Conservation (phyloP, 2,113 vertebrate species). For the Potamarius usumacintae region DNA sequence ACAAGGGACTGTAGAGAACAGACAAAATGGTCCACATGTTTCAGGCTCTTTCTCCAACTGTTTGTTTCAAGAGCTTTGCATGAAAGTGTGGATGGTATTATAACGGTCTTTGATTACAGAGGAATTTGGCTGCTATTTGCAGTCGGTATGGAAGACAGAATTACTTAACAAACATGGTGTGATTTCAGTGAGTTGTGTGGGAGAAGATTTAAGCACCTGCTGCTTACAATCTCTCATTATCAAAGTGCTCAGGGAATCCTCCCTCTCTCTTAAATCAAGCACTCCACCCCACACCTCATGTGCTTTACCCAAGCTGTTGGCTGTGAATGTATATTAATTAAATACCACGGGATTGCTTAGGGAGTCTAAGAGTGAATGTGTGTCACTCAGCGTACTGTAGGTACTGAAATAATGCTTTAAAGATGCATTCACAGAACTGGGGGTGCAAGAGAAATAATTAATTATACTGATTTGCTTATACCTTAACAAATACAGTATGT, state of each 20-base stretch:
- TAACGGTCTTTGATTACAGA: not conserved
- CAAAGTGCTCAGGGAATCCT: constrained; percentile 23
- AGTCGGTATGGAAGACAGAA: not conserved
- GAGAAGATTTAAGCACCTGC: constrained; percentile 17
- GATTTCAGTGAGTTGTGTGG: constrained; percentile 18
- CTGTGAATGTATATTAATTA: constrained; percentile 33
- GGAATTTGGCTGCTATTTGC: not conserved
- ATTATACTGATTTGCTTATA: not conserved
- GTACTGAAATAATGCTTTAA: not conserved
- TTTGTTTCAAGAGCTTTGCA: constrained; percentile 1
- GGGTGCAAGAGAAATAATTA: not conserved
- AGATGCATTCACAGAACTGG: not conserved
- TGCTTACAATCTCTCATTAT: constrained; percentile 38
- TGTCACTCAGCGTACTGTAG: not conserved
- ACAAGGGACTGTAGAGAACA: constrained; percentile 31
- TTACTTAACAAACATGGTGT: constrained; percentile 30
- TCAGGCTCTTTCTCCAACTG: constrained; percentile 27
- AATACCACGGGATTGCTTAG: constrained; percentile 8
- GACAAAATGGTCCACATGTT: constrained; percentile 38
- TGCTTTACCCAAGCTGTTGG: constrained; percentile 6
- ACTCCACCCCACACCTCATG: constrained; percentile 1
- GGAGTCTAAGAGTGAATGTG: not conserved
- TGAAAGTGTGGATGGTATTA: constrained; percentile 22
- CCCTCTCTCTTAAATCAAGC: constrained; percentile 8
- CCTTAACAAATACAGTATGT: not conserved